phyloP scores from a whole-genome alignment of 2,113 vertebrate genomes.

The Malurus melanocephalus region DNA sequence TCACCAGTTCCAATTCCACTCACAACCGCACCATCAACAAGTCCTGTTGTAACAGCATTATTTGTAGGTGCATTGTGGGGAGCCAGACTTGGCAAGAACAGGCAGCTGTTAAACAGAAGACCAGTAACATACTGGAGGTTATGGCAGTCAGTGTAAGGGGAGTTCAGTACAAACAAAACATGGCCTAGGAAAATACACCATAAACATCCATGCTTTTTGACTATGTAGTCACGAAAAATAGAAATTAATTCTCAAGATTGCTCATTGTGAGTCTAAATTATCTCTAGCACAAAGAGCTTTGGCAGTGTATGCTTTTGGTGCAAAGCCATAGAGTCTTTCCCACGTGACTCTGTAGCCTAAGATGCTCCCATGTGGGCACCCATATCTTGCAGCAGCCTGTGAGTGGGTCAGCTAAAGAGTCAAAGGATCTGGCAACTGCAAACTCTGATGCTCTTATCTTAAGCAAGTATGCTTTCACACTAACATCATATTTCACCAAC shows the following conservation, averaged over 20 bases:
- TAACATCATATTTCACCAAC: background rate
- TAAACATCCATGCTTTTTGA: background rate
- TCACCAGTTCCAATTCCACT: slow-evolving; percentile 93
- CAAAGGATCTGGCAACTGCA: background rate
- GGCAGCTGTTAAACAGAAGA: slow-evolving; percentile 77
- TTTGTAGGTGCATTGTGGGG: slow-evolving; percentile 92
- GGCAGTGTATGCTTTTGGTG: background rate
- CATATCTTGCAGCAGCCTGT: background rate
- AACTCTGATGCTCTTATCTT: background rate
- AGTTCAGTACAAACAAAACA: background rate
- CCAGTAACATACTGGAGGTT: background rate
- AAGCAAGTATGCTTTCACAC: background rate
- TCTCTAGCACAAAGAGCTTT: background rate
- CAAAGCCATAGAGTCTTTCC: background rate
- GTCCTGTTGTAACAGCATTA: slow-evolving; percentile 85
- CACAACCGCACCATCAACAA: slow-evolving; percentile 88
- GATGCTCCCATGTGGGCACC: background rate
- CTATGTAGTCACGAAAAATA: background rate
- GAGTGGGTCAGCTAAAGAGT: background rate
- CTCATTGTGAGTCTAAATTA: background rate
- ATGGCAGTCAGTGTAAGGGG: background rate
- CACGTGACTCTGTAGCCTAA: fast-evolving
- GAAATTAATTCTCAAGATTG: background rate
- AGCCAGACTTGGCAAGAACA: slow-evolving; percentile 95
- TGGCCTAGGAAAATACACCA: background rate